Conservation (phyloP, 2,888 invertebrate species). For the Nemotelus pantherinus region DNA sequence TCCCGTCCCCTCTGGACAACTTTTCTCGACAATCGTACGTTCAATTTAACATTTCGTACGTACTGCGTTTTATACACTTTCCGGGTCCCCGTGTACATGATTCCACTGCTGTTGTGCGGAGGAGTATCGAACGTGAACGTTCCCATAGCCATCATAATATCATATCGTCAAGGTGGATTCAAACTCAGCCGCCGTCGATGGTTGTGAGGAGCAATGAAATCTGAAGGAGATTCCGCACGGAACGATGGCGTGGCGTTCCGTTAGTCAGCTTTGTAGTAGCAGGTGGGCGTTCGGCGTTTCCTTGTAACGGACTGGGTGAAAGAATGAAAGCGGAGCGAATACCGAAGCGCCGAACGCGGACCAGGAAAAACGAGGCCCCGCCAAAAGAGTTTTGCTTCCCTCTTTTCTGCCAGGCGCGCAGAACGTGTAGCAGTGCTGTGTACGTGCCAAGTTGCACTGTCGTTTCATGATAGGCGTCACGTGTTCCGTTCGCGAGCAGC, state of each 20-base stretch:
- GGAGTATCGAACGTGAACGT: constrained; percentile 1
- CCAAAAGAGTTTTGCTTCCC: constrained; percentile 66
- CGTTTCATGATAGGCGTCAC: constrained; percentile 32
- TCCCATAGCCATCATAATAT: background rate
- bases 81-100: too few species aligned
- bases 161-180: too few species aligned
- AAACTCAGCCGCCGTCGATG: background rate
- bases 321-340: constrained; percentile 39
- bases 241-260: constrained; percentile 13
- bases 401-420: constrained; percentile 64
- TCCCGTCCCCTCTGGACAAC: too few species aligned
- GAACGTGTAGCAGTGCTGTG: constrained; percentile 52
- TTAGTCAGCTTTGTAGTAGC: background rate
- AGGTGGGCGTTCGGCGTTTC: constrained; percentile 42
- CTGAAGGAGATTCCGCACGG: constrained; percentile 16
- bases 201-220: constrained; percentile 1
- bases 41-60: too few species aligned
- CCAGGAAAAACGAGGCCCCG: constrained; percentile 65
- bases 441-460: constrained; percentile 11
- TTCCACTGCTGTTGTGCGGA: constrained; percentile 1
- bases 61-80: too few species aligned
- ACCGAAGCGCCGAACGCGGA: constrained; percentile 50
- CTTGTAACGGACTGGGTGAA: constrained; percentile 38
- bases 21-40: too few species aligned
- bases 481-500: background rate